Base-by-base conservation (phyloP, 2,113 vertebrate species). In the Ictalurus furcatus region DNA sequence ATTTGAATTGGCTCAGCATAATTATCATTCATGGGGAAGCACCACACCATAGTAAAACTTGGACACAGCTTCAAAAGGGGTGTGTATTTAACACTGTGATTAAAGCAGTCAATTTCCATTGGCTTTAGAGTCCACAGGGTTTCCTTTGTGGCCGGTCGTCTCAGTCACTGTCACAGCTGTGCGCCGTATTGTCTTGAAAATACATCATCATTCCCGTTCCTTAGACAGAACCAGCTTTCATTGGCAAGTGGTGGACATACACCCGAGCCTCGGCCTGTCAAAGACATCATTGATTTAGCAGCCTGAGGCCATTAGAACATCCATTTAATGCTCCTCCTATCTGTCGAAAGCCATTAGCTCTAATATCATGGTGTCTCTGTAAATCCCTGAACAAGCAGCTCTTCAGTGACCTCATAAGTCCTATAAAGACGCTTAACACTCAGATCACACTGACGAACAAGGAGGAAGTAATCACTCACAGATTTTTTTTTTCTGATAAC, bases 81-180 rank as follows among this genome's bases (percentile, higher is more conserved):
- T 73, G 52, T 89, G 21, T 79, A 54, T 54, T 87, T 87, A 80
- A 84, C 79, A 54, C 78, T 56, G 76, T 82, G 76, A 65, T 80
- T 52, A 74, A 89, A 44, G 88, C 52, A 86, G 56, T 16, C 63
- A 87, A 23, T 54, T 92, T 91, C 82, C 59, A 52, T 65, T 44
- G 65, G 34, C 71, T 85, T 90, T 67, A 85, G 40, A 82, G 28
- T 40, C 71, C 84, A 74, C 86, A 90, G 91, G 86, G 88, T 6
- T 58, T 65, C 73, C 56, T 90, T 93, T 90, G 80, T 82, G 67
- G 87, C 88, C 86, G 67, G 84, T 87, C 88, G 88, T 92, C 56
- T 61, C 16, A 85, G 91, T 93, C 91, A 92, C 74, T 89, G 90
- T 90, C 93, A 89, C 85, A 88, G 87, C 89, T 88, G 84, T 86